Evolutionary conservation across 2,797 vertebrate genomes (phyloP), one percentile per base, ranked within the genome.

Genomic region (Pseudotriccus pelzelni): DNA sequence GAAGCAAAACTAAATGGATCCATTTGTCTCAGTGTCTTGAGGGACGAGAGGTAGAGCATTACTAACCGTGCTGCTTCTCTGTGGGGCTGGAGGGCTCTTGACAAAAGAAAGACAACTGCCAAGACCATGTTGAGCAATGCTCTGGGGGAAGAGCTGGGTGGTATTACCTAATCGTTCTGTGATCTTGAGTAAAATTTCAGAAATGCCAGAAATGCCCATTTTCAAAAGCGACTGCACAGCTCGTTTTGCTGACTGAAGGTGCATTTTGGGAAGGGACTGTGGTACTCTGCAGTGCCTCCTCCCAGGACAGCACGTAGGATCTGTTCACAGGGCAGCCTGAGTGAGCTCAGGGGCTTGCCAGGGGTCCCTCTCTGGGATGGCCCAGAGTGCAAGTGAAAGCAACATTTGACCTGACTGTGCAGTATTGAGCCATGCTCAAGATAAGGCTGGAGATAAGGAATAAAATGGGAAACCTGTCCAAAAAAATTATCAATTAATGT

Each of bases 91-190:
- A 70, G 32, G 56, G 67, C 75, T 92, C 90, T 53, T 46, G 52
- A 94, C 90, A 92, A 95, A 96, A 87, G 92, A 46, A 25, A 67
- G 44, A 27, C 78, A 87, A 70, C 52, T 82, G 95, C 93, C 93
- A 96, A 95, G 68, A 62, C 37, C 36, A 5, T 1, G 7, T 75
- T 96, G 90, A 90, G 92, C 84, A 96, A 95, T 80, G 89, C 93
- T 93, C 93, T 59, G 70, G 93, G 90, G 94, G 92, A 87, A 97
- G 75, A 94, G 78, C 89, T 94, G 94, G 90, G 93, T 93, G 92
- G 95, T 87, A 96, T 94, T 96, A 96, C 86, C 92, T 96, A 96
- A 95, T 77, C 68, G 39, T 82, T 74, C 86, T 82, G 81, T 0
- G 1, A 95, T 94, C 94, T 70, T 77, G 63, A 94, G 86, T 70